These are phyloP conservation scores for Sebastes dallii DNA, from an alignment of 2,797 vertebrate genomes.

Conservation along the genomic window DNA sequence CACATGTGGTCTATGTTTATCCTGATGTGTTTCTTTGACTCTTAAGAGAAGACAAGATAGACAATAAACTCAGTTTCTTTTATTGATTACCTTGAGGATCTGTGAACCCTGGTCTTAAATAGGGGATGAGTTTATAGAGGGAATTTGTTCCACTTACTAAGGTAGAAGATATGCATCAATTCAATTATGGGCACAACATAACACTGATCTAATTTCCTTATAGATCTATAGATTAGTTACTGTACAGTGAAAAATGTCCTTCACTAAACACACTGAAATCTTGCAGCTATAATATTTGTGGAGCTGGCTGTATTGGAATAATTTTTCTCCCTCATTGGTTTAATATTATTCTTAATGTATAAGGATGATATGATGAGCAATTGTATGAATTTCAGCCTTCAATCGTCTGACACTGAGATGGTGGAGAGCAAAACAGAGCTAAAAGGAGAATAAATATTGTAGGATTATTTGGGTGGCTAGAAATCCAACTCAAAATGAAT, in stretches of 20 bases:
- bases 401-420: not conserved
- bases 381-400: not conserved
- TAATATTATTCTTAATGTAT: not conserved
- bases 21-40: not conserved
- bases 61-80: not conserved
- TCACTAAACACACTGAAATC: not conserved
- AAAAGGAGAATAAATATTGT: not conserved
- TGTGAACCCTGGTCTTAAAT: not conserved
- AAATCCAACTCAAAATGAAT: not conserved
- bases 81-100: not conserved
- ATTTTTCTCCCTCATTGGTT: not conserved
- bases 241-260: not conserved
- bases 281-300: not conserved
- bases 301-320: not conserved
- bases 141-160: not conserved
- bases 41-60: not conserved
- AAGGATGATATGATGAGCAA: not conserved
- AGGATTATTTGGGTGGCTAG: not conserved
- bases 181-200: not conserved
- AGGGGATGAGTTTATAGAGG: not conserved
- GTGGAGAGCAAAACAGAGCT: not conserved
- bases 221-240: not conserved
- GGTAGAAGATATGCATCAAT: not conserved
- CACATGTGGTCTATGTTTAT: conserved; percentile 16
- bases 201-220: not conserved